Evolutionary conservation across 2,797 vertebrate genomes (phyloP).

Genomic region (Argentina silus): DNA sequence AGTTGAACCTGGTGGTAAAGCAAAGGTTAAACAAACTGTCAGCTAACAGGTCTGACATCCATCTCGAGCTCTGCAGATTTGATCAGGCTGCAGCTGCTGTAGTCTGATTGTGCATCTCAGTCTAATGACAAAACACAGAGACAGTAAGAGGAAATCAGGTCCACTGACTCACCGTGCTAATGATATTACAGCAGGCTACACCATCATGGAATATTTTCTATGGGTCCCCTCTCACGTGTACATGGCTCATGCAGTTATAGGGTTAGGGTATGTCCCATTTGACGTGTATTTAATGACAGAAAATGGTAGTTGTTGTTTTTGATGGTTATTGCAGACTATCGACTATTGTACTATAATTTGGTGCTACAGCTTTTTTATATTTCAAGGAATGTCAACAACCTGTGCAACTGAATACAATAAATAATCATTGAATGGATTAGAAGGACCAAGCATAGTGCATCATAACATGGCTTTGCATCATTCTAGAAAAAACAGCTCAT

Average conservation of each 20-base stretch:
- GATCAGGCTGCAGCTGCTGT: constrained; percentile 46
- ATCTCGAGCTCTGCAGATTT: constrained; percentile 42
- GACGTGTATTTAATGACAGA: not conserved
- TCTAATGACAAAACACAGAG: constrained; percentile 13
- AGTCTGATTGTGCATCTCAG: constrained; percentile 30
- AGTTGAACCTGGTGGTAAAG: constrained; percentile 16
- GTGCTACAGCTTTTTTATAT: not conserved
- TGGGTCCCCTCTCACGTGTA: constrained; percentile 5
- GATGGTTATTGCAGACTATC: too few species aligned
- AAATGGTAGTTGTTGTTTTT: too few species aligned
- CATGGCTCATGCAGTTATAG: not conserved
- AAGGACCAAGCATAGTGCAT: not conserved
- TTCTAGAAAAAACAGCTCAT: constrained; percentile 19
- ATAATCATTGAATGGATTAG: not conserved
- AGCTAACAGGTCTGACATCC: constrained; percentile 29
- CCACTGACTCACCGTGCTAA: constrained; percentile 35
- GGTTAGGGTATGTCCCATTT: not conserved
- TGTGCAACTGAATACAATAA: not conserved
- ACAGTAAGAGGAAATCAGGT: constrained; percentile 13
- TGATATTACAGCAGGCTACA: constrained; percentile 26
- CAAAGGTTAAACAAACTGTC: constrained; percentile 33
- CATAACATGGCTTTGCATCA: not conserved
- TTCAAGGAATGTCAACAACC: not conserved
- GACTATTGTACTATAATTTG: not conserved
- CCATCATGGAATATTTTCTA: constrained; percentile 34